Evolutionary conservation across 2,797 vertebrate species (phyloP), one percentile per base, ranked within the genome.

Genomic region (Eleutherodactylus coqui): DNA sequence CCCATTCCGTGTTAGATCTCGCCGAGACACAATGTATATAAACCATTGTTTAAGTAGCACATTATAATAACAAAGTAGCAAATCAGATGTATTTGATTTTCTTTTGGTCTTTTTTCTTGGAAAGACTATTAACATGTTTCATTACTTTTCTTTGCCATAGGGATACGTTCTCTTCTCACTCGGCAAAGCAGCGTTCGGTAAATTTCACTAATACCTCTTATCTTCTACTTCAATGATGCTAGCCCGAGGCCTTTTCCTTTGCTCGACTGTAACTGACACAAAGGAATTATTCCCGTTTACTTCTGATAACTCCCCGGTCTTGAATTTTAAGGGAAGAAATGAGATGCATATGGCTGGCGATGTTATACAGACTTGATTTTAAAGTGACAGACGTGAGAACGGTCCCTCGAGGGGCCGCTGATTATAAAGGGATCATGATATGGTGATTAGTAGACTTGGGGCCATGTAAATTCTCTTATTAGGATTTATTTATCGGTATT

Each of bases 141-240:
- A 86, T 80, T 83, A 60, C 69, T 60, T 79, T 84, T 36, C 75
- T 72, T 84, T 79, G 82, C 86, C 76, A 79, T 75, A 19, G 86
- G 82, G 82, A 80, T 60, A 45, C 24, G 45, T 87, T 80, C 45
- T 67, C n/a, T 87, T 78, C 86, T 80, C 69, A 76, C 70, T 76
- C 79, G 47, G 70, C 43, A 60, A 86, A 86, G 76, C 82, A 75
- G 81, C 79, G 82, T 83, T 87, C 81, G 70, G 79, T 87, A 84
- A 84, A 87, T 73, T 83, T 84, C 76, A 64, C 82, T 84, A 87
- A 87, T 87, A 84, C 76, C 62, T 87, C 82, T 84, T 87, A 84
- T 87, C 85, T 86, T 82, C 43, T 76, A 84, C 75, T 87, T 87
- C 82, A 87, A 55, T 80, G 86, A 87, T 29, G 43, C 69, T 75